Conservation (phyloP, 1,140 invertebrate genomes). For the Conus ventricosus region DNA sequence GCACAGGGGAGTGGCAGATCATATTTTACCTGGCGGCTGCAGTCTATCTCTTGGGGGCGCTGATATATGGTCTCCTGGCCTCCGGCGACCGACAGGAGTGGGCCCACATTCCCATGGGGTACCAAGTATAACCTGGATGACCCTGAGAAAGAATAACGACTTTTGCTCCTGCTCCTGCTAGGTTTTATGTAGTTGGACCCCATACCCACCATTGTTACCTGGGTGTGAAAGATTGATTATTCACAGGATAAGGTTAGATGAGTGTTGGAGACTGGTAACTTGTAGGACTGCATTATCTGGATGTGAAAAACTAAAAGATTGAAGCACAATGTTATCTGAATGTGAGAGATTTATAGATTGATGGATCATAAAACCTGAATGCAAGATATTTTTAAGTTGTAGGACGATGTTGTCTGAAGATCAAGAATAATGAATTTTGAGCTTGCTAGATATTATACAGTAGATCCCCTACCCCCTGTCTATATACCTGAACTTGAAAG, state of each 20-base stretch:
- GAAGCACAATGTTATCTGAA: no score
- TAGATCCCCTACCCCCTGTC: no score
- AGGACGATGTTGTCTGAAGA: no score
- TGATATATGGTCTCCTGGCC: conserved; percentile 70
- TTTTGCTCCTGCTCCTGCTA: not conserved
- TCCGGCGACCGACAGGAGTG: conserved; percentile 67
- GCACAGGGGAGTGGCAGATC: conserved; percentile 71
- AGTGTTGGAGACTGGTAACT: conserved; percentile 96
- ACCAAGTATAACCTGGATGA: conserved; percentile 65
- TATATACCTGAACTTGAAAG: no score
- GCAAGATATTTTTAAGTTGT: no score
- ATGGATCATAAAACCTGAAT: no score
- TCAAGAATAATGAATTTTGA: no score
- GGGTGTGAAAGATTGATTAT: conserved; percentile 93
- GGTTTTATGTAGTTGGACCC: conserved; percentile 73
- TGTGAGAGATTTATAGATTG: no score
- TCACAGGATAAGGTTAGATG: conserved; percentile 81
- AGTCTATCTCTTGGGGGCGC: conserved; percentile 70
- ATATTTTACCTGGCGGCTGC: conserved; percentile 72
- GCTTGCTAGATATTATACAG: no score
- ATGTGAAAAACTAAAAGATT: not conserved
- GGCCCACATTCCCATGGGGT: conserved; percentile 66
- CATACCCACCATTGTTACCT: conserved; percentile 96
- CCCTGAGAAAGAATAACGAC: conserved; percentile 40
- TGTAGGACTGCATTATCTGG: conserved; percentile 81